Percentiles rank a stretch among this genome's conserved stretches.
These are phyloP conservation scores for Tachycineta bicolor DNA, from an alignment of 2,113 vertebrate species.

Conservation along the genomic window DNA sequence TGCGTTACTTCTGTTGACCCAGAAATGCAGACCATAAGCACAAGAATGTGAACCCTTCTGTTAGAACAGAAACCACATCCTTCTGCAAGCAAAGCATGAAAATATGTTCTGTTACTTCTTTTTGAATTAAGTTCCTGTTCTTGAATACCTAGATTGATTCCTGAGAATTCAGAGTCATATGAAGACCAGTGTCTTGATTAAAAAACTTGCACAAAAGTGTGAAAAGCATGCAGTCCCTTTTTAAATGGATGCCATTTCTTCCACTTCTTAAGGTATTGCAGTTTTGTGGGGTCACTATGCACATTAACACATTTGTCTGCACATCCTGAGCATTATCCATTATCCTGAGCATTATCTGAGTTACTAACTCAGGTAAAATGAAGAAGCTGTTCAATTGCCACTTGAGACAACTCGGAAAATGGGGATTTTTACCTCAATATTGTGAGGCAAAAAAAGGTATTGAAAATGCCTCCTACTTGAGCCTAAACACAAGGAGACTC, in stretches of 20 bases:
- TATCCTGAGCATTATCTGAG: background rate
- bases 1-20: background rate
- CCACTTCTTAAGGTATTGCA: background rate
- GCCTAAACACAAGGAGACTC: background rate
- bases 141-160: background rate
- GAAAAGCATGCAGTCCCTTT: background rate
- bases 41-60: background rate
- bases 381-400: background rate
- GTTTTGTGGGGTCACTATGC: background rate
- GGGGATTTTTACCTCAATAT: background rate
- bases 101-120: background rate
- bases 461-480: background rate
- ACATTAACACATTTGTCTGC: background rate
- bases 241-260: background rate
- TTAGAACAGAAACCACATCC: background rate
- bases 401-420: background rate
- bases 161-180: background rate
- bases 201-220: background rate
- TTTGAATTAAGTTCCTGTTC: background rate
- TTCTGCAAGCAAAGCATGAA: conserved; percentile 8
- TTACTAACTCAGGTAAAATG: background rate
- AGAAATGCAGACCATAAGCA: background rate
- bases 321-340: background rate
- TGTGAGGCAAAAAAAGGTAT: background rate
- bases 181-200: background rate